Conservation (phyloP, 1,140 invertebrate species). For the Drosophila sucinea region DNA sequence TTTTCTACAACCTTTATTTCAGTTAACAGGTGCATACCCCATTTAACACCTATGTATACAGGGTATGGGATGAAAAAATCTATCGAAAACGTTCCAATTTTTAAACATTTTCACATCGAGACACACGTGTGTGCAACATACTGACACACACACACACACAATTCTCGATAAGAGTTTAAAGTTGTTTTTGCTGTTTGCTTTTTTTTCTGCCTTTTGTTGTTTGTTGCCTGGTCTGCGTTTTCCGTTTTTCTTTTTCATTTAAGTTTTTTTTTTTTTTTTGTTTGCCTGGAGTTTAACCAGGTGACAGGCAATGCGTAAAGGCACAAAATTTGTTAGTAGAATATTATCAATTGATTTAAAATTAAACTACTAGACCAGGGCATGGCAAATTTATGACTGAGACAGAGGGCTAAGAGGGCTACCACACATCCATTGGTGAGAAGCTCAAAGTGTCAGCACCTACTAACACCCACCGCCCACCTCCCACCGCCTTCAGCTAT, state of each 20-base stretch:
- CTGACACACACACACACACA: constrained; percentile 9
- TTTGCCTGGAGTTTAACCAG: constrained; percentile 24
- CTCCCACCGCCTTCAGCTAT: background rate
- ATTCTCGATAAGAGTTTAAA: constrained; percentile 45
- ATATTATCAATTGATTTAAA: constrained; percentile 46
- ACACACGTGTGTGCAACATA: background rate
- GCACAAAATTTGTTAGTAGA: background rate
- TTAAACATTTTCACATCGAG: constrained; percentile 23
- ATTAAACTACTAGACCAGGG: too few relatives aligned
- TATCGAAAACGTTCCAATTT: constrained; percentile 7
- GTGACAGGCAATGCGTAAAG: constrained; percentile 20
- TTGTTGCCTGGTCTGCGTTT: background rate
- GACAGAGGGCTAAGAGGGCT: background rate
- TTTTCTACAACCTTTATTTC: too few relatives aligned
- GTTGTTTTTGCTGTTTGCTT: constrained; percentile 38
- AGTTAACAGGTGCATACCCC: background rate
- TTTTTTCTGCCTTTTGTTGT: background rate
- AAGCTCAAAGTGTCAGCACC: constrained; percentile 13
- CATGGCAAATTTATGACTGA: constrained; percentile 40
- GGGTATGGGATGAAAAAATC: background rate
- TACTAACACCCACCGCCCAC: background rate
- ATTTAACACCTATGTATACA: background rate
- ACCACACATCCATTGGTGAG: constrained; percentile 6
- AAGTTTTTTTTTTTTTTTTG: constrained; percentile 20
- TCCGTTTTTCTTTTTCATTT: background rate